Base-by-base conservation (phyloP, 2,797 vertebrate genomes). In the Distichodus sexfasciatus region DNA sequence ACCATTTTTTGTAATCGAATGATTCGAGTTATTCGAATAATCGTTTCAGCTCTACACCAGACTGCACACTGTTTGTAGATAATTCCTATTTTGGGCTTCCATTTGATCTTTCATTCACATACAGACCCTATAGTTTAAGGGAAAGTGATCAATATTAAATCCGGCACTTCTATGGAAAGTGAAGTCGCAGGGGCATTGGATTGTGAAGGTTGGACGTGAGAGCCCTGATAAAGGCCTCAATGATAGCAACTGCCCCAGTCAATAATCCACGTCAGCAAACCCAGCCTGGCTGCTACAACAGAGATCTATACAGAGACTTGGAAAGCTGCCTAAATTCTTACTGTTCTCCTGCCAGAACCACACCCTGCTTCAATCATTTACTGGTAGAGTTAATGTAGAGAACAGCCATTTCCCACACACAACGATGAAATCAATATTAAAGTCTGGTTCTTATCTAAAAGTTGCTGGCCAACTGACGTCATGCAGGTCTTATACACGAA, bases 301-400 rank as follows among this genome's bases (percentile, higher is more conserved):
- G 19, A 40, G 23, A 59, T 48, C 33, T 15, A 10, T 50, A 15
- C 28, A 4, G 17, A 12, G 2, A 41, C 17, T 35, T 73, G 48
- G 57, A 62, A 15, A 17, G 19, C 31, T 3, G 29, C 40, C 57
- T 46, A 8, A 67, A 17, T 12, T 40, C 23, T 17, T 2, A 10
- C 26, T 29, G 4, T n/a, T 19, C 23, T 53, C 14, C n/a, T n/a
- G 14, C 28, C 24, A 58, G 55, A 12, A 17, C 36, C 28, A 21
- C 64, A 38, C 24, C 5, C 40, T 47, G 24, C n/a, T 62, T 53
- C 36, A 38, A 21, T 62, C 14, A 70, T 70, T 53, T 51, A 70
- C n/a, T 44, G n/a, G 19, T 11, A 24, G 50, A 31, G 12, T 35
- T 11, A 26, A 2, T 10, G 53, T 15, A 21, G 10, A 35, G 6